Conservation (phyloP, 1,140 invertebrate species). For the Medauroidea extradentata region DNA sequence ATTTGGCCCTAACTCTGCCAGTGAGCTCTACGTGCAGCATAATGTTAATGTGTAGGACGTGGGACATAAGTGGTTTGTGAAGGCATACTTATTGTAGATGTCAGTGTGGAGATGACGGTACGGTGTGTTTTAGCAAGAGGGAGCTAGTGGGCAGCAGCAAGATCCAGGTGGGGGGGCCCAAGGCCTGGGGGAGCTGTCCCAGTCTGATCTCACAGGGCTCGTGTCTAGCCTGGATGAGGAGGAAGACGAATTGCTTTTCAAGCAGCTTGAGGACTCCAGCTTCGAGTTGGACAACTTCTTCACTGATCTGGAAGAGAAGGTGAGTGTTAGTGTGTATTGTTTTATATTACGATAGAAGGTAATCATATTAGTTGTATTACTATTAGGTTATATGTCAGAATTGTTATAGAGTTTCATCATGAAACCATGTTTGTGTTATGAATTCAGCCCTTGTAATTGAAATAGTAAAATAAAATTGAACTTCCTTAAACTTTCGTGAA, state of each 20-base stretch:
- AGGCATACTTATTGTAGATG: neutral
- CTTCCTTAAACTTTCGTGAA: too few relatives aligned
- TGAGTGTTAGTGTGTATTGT: too few relatives aligned
- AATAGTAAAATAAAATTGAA: too few relatives aligned
- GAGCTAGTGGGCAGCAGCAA: constrained; percentile 5
- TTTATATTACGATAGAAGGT: too few relatives aligned
- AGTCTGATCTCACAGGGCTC: constrained; percentile 61
- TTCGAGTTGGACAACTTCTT: constrained; percentile 52
- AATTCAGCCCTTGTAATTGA: too few relatives aligned
- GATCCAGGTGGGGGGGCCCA: constrained; percentile 7
- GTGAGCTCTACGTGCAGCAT: neutral
- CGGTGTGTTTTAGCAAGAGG: constrained; percentile 6
- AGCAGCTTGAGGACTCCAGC: constrained; percentile 61
- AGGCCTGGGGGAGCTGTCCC: constrained; percentile 55
- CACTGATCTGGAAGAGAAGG: constrained; percentile 42
- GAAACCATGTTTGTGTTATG: too few relatives aligned
- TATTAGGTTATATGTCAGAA: too few relatives aligned
- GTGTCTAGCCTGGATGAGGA: constrained; percentile 53
- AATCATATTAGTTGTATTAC: too few relatives aligned
- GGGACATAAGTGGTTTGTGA: neutral
- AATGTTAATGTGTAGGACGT: neutral
- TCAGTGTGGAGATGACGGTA: neutral
- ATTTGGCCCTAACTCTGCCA: too few relatives aligned
- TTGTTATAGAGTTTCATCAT: too few relatives aligned
- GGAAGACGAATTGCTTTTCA: constrained; percentile 65